Percentiles rank a stretch among this genome's conserved stretches.
Evolutionary conservation across 2,888 invertebrate species (phyloP).

Genomic region (Perdita meconis): DNA sequence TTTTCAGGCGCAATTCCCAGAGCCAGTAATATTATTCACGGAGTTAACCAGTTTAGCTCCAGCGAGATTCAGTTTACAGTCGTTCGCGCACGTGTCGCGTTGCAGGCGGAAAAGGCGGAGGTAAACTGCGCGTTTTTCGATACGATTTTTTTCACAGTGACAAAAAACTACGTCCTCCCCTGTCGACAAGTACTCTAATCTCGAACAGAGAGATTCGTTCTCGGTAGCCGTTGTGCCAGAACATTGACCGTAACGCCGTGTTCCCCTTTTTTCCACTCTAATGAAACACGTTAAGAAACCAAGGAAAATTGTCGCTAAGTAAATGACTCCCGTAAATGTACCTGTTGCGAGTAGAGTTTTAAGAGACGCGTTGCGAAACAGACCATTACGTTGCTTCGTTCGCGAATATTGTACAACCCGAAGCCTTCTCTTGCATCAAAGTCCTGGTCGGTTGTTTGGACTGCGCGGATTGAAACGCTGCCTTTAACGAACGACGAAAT

Average conservation of each 20-base stretch:
- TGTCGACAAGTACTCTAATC: slow-evolving; percentile 25
- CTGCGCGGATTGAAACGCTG: neutral
- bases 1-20: too few relatives aligned
- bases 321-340: slow-evolving; percentile 44
- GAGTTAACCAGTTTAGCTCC: too few relatives aligned
- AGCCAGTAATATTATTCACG: too few relatives aligned
- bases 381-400: slow-evolving; percentile 30
- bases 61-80: too few relatives aligned
- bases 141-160: slow-evolving; percentile 19
- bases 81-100: too few relatives aligned
- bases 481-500: neutral
- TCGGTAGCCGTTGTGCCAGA: slow-evolving; percentile 13
- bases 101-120: neutral
- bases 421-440: slow-evolving; percentile 28
- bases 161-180: slow-evolving; percentile 26
- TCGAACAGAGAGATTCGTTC: slow-evolving; percentile 1
- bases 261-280: slow-evolving; percentile 36
- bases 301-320: slow-evolving; percentile 61
- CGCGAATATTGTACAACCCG: slow-evolving; percentile 44
- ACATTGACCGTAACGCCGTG: slow-evolving; percentile 52
- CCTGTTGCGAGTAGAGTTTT: slow-evolving; percentile 39
- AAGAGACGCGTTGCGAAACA: slow-evolving; percentile 46
- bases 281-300: slow-evolving; percentile 57
- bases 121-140: slow-evolving; percentile 14
- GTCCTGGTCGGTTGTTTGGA: slow-evolving; percentile 5